Conservation (phyloP, 2,797 vertebrate species). For the Natrix natrix region DNA sequence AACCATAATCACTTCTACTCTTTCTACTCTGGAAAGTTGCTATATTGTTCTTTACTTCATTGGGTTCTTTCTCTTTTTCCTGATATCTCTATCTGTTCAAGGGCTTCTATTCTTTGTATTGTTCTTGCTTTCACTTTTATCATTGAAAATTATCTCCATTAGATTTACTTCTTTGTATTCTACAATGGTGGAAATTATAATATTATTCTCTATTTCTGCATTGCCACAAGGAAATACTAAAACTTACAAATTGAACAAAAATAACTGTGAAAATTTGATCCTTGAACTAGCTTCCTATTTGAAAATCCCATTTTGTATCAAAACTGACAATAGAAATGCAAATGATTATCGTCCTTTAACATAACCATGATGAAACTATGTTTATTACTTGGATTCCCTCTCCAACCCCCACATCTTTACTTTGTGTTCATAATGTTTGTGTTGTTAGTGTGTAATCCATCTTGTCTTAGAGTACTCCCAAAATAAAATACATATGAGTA, state of each 20-base stretch:
- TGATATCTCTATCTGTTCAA: neutral
- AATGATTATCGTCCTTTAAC: neutral
- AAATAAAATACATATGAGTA: neutral
- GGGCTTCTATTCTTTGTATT: neutral
- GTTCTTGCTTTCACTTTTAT: constrained; percentile 27
- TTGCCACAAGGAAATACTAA: neutral
- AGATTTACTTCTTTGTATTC: constrained; percentile 52
- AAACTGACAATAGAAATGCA: neutral
- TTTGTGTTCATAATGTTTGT: neutral
- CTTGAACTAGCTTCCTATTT: neutral
- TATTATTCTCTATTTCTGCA: neutral
- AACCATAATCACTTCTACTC: neutral
- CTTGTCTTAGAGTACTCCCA: neutral
- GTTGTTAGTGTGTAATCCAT: neutral
- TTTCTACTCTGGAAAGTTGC: constrained; percentile 10
- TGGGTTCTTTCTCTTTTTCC: neutral
- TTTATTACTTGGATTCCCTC: neutral
- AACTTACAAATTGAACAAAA: neutral
- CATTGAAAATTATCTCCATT: constrained; percentile 23
- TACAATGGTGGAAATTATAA: constrained; percentile 10
- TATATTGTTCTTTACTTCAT: neutral
- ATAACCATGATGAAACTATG: neutral
- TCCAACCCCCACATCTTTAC: neutral
- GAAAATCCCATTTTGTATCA: neutral
- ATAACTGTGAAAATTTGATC: neutral